These are phyloP conservation scores for Pentamera pediparva DNA, from an alignment of 53 echinoderm and acorn worm genomes.

Conservation along the genomic window DNA sequence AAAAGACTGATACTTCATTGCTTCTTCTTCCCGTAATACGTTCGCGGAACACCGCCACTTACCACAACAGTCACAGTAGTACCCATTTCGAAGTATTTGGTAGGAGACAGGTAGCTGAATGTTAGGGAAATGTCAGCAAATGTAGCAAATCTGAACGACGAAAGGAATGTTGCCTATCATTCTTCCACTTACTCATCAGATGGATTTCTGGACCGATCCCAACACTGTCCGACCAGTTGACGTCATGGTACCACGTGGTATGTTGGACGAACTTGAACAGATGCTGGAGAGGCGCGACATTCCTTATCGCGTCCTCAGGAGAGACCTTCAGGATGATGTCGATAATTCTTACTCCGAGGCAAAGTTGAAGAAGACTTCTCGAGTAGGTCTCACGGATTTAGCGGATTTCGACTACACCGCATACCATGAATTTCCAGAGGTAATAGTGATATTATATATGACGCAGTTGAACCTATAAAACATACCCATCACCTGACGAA, in stretches of 20 bases:
- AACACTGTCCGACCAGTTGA: conserved; percentile 39
- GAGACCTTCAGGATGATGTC: conserved; percentile 64
- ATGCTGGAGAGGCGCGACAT: conserved; percentile 39
- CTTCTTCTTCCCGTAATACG: too few relatives aligned
- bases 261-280: conserved; percentile 22
- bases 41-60: too few relatives aligned
- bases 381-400: conserved; percentile 2
- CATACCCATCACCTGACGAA: too few relatives aligned
- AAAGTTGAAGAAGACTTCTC: background rate
- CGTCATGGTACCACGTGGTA: conserved; percentile 54
- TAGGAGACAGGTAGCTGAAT: too few relatives aligned
- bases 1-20: too few relatives aligned
- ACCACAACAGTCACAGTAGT: too few relatives aligned
- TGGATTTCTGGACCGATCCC: conserved; percentile 62
- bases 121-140: too few relatives aligned
- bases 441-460: background rate
- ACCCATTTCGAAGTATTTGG: too few relatives aligned
- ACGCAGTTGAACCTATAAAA: too few relatives aligned
- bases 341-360: conserved; percentile 22
- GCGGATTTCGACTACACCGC: conserved; percentile 51
- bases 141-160: too few relatives aligned
- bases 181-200: background rate
- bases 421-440: conserved; percentile 66
- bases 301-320: conserved; percentile 52
- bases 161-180: too few relatives aligned